A percentile compares a stretch with the other conserved stretches of the same genome.
phyloP scores from a whole-genome alignment of 2,888 invertebrate species.

The Scaptomyza caliginosa region DNA sequence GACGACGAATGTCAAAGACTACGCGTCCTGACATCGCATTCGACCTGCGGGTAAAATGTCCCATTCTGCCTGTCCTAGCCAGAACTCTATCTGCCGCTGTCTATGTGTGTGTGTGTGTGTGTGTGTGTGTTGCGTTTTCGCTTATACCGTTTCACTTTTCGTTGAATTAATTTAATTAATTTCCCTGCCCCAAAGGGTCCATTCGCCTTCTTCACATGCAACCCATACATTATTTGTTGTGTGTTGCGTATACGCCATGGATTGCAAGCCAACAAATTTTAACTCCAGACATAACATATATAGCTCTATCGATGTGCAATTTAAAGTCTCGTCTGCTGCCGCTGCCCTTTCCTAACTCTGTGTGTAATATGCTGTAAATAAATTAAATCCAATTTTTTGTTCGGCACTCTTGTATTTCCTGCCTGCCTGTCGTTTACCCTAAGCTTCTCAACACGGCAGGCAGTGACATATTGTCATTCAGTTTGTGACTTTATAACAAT shows the following conservation, averaged over 20 bases:
- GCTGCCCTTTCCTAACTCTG: background rate
- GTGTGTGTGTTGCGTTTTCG: slow-evolving; percentile 45
- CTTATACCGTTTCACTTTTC: slow-evolving; percentile 77
- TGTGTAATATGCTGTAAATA: slow-evolving; percentile 75
- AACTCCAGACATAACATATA: slow-evolving; percentile 11
- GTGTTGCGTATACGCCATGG: slow-evolving; percentile 63
- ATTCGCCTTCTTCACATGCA: slow-evolving; percentile 17
- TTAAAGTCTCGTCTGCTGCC: slow-evolving; percentile 14
- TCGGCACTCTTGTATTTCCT: slow-evolving; percentile 11
- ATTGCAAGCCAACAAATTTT: slow-evolving; percentile 46
- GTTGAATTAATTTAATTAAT: slow-evolving; percentile 79
- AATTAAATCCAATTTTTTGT: slow-evolving; percentile 75
- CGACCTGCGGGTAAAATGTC: slow-evolving; percentile 61
- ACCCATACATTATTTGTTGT: slow-evolving; percentile 43
- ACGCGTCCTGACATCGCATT: slow-evolving; percentile 37
- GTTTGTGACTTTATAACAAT: background rate
- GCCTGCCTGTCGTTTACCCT: slow-evolving; percentile 33
- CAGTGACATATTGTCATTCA: background rate
- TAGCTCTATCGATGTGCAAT: slow-evolving; percentile 35
- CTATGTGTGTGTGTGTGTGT: slow-evolving; percentile 18
- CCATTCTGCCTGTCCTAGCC: slow-evolving; percentile 48
- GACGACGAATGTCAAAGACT: slow-evolving; percentile 72
- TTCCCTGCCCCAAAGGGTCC: slow-evolving; percentile 72
- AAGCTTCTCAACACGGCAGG: background rate
- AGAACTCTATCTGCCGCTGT: slow-evolving; percentile 10